Conservation (phyloP, 2,113 vertebrate genomes). For the Campylorhamphus procurvoides region DNA sequence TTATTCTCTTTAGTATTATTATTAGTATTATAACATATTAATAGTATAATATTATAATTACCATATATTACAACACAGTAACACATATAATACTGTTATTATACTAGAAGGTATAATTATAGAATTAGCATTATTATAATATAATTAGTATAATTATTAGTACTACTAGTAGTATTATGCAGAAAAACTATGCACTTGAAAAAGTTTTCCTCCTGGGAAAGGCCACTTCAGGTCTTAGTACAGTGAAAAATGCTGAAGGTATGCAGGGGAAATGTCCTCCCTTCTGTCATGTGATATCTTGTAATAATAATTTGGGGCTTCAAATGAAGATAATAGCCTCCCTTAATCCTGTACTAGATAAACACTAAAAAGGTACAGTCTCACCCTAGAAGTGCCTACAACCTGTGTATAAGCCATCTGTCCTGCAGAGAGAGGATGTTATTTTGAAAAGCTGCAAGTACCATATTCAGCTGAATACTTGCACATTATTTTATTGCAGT, state of each 20-base stretch:
- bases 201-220: neutral
- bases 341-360: neutral
- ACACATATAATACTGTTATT: neutral
- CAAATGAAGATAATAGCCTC: neutral
- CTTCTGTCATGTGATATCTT: neutral
- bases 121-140: neutral
- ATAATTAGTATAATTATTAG: neutral
- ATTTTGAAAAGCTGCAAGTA: neutral
- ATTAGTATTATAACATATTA: neutral
- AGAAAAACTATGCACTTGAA: neutral
- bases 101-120: neutral
- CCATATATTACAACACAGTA: neutral
- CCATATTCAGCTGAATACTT: neutral
- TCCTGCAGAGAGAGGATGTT: neutral
- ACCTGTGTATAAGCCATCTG: neutral
- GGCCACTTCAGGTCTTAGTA: neutral
- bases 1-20: neutral
- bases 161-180: neutral
- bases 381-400: neutral
- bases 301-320: neutral
- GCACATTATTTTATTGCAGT: neutral
- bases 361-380: neutral
- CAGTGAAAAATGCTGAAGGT: neutral
- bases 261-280: neutral
- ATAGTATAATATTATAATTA: neutral